These are phyloP conservation scores for Bostrychus sinensis DNA, from an alignment of 2,113 vertebrate species.

Conservation along the genomic window DNA sequence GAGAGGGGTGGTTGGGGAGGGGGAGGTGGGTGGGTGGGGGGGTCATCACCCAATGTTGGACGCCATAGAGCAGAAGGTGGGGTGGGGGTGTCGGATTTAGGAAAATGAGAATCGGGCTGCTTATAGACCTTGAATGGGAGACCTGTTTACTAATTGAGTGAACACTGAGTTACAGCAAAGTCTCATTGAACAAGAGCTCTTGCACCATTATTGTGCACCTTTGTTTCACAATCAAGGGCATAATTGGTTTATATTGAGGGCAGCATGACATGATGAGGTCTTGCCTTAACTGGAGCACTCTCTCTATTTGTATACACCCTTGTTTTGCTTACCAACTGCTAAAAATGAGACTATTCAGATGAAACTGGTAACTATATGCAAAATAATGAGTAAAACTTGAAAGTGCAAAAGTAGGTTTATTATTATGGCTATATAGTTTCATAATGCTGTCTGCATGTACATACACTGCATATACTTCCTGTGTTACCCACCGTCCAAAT, in stretches of 20 bases:
- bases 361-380: no score
- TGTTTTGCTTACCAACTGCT: constrained; percentile 4
- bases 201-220: constrained; percentile 68
- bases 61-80: constrained; percentile 60
- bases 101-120: constrained; percentile 69
- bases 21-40: constrained; percentile 68
- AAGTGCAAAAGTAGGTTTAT: neutral
- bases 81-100: constrained; percentile 67
- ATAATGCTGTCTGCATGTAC: no score
- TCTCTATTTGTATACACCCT: constrained; percentile 45
- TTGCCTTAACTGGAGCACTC: constrained; percentile 52
- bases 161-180: constrained; percentile 77
- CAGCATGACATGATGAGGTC: constrained; percentile 52
- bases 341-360: neutral
- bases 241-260: constrained; percentile 68
- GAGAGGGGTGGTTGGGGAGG: no score
- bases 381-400: no score
- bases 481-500: neutral
- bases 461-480: no score
- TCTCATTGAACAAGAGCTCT: constrained; percentile 75
- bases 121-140: constrained; percentile 65
- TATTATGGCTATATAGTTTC: neutral
- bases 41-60: constrained; percentile 69
- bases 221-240: constrained; percentile 65
- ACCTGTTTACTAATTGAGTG: constrained; percentile 78